Conservation (phyloP, 2,888 invertebrate species). For the Noctua comes region DNA sequence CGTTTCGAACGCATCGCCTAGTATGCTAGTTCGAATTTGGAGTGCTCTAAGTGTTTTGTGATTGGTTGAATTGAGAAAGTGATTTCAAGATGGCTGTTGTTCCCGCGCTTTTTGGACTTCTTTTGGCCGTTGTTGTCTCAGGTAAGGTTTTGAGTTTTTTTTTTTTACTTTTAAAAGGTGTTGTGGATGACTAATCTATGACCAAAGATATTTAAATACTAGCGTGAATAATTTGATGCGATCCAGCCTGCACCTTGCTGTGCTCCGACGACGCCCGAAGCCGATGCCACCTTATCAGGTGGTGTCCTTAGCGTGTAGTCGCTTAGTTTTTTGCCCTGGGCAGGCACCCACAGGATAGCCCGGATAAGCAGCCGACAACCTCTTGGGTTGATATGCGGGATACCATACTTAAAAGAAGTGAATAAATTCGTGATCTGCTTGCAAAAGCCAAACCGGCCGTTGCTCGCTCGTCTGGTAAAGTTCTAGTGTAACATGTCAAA, state of each 20-base stretch:
- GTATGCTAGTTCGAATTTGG: conserved; percentile 81
- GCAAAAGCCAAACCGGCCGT: background rate
- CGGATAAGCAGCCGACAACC: background rate
- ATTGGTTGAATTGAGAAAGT: conserved; percentile 76
- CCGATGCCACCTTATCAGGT: background rate
- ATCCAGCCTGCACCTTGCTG: background rate
- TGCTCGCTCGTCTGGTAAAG: background rate
- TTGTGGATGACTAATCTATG: background rate
- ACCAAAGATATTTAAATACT: background rate
- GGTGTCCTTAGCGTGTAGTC: background rate
- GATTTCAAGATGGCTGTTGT: conserved; percentile 84
- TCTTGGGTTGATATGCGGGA: background rate
- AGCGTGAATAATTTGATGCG: background rate
- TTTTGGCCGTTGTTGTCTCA: conserved; percentile 82
- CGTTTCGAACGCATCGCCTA: conserved; percentile 79
- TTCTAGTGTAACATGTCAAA: background rate
- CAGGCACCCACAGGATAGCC: background rate
- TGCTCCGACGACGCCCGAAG: too few species aligned
- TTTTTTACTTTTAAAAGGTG: background rate
- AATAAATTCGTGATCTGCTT: background rate
- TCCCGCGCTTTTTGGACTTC: conserved; percentile 86
- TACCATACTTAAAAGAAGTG: background rate
- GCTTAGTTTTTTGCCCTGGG: background rate
- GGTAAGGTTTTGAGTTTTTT: conserved; percentile 73
- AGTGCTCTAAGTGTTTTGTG: conserved; percentile 72